These are phyloP conservation scores for Allacma fusca DNA, from an alignment of 2,888 invertebrate species.

Conservation along the genomic window DNA sequence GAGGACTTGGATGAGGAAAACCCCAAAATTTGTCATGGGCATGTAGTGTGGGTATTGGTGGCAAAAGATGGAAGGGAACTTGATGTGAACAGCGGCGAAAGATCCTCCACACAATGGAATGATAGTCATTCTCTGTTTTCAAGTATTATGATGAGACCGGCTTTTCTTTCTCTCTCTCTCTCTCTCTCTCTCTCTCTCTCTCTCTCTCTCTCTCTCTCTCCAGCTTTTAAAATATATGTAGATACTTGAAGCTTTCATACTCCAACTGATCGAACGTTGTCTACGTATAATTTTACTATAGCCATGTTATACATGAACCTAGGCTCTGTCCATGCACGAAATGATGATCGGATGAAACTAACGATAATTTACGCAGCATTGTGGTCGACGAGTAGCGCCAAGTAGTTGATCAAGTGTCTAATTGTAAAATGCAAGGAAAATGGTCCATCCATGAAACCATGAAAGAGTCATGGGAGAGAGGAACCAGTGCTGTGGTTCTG, in stretches of 20 bases:
- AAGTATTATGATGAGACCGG: constrained; percentile 8
- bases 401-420: constrained; percentile 41
- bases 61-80: background rate
- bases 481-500: constrained; percentile 42
- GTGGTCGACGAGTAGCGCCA: constrained; percentile 16
- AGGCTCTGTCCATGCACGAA: background rate
- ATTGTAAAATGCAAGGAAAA: constrained; percentile 47
- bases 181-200: too few species aligned
- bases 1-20: background rate
- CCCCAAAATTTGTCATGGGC: constrained; percentile 14
- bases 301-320: too few species aligned
- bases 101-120: constrained; percentile 3
- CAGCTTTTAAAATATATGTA: too few species aligned
- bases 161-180: background rate
- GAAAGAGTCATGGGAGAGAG: constrained; percentile 45
- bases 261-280: too few species aligned
- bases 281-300: too few species aligned
- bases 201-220: too few species aligned
- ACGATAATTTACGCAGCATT: constrained; percentile 24
- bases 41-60: constrained; percentile 1
- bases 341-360: constrained; percentile 30
- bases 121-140: constrained; percentile 3
- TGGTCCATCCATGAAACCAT: constrained; percentile 46
- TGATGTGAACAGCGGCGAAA: background rate
- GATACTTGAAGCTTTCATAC: too few species aligned